phyloP scores from a whole-genome alignment of 2,888 invertebrate species.

The Amphimallon solstitiale region DNA sequence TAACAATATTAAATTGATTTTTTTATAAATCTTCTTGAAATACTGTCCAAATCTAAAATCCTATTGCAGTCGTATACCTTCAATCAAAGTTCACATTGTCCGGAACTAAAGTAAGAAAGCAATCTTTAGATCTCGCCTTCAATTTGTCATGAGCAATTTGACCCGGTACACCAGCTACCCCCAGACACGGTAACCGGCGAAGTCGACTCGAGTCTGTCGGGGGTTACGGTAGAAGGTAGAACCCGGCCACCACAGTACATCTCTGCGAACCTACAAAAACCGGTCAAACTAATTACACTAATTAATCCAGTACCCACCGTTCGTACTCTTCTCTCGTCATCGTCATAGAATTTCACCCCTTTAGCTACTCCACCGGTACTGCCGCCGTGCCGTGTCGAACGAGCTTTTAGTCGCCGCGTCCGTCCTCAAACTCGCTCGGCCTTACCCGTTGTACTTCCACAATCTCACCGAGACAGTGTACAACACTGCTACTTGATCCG shows the following conservation, averaged over 20 bases:
- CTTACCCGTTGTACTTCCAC: constrained; percentile 47
- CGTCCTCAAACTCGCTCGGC: neutral
- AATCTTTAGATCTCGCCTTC: constrained; percentile 29
- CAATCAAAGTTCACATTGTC: constrained; percentile 23
- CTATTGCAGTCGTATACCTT: neutral
- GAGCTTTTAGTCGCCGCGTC: neutral
- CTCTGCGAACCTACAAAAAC: constrained; percentile 43
- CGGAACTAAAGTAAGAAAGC: constrained; percentile 2
- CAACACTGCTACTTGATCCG: constrained; percentile 60
- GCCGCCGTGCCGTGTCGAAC: neutral
- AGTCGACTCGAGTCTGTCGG: constrained; percentile 15
- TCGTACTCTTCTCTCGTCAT: neutral
- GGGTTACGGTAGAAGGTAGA: neutral
- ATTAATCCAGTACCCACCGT: constrained; percentile 55
- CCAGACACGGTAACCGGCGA: neutral
- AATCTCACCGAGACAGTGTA: constrained; percentile 60
- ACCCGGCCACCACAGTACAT: constrained; percentile 9
- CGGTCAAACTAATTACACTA: constrained; percentile 58
- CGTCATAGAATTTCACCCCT: constrained; percentile 7
- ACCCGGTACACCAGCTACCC: neutral
- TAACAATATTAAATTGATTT: too few species aligned
- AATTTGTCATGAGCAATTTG: constrained; percentile 38
- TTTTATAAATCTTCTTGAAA: neutral
- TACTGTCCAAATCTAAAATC: neutral
- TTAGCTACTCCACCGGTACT: too few species aligned